Base-by-base conservation (phyloP, 2,113 vertebrate species). In the Mola mola region DNA sequence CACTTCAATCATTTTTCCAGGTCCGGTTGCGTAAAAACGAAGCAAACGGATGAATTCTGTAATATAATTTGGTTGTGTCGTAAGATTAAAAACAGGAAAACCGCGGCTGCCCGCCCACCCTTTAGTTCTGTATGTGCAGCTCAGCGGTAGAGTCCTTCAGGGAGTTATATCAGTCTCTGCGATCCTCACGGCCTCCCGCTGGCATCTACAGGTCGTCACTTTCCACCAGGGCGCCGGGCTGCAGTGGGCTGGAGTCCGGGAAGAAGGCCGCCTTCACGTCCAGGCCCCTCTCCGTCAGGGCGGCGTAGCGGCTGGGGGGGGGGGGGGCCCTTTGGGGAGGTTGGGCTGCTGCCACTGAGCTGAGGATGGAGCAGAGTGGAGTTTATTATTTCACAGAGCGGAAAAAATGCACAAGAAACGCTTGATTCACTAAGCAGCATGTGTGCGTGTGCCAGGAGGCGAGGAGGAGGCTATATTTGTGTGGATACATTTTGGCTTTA, bases 211-310 rank as follows among this genome's bases (percentile, higher is more conserved):
- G 94, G 76, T 99, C 97, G 8, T 99, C 97, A 0, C 97, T 99
- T 66, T 98, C 97, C 78, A 98, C 95, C 87, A 99, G 86, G 81
- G 91, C 90, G 0, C 95, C 90, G 0, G 94, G 87, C 72, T 91
- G 94, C 49, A 94, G 91, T 0, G 96, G 95, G 58, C 84, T 95
- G 85, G 94, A 93, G 74, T 99, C 97, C 0, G 97, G 97, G 83
- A 98, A 95, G 92, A 99, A 99, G 11, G 97, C 97, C 0, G 97
- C 97, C 88, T 93, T 98, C 85, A 99, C 97, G 57, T 99, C 96
- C 81, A 99, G 93, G 58, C 97, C 97, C 87, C 96, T 92, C 91
- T 99, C 97, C 19, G 95, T 98, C 73, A 98, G 95, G 1, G 95
- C 97, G 8, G 97, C 97, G 0, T 99, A 98, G 70, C 97, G 94